phyloP scores from a whole-genome alignment of 2,797 vertebrate species.

The Podarcis siculus region DNA sequence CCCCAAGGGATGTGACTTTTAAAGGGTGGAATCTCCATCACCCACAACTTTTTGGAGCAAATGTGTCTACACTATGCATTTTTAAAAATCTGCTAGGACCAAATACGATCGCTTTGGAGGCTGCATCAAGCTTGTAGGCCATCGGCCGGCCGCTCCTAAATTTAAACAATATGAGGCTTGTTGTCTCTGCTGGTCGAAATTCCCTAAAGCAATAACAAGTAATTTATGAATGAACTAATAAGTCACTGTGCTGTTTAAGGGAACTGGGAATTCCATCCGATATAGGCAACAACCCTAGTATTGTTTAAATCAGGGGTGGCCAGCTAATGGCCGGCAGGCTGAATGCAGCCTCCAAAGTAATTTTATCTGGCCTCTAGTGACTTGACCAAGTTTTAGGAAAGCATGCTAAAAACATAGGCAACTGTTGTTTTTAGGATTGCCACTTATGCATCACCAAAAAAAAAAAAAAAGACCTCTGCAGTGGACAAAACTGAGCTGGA shows the following conservation, averaged over 20 bases:
- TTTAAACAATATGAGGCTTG: neutral
- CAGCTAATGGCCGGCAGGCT: neutral
- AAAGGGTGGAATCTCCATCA: neutral
- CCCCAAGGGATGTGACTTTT: neutral
- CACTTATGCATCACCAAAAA: too few relatives aligned
- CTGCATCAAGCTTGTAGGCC: neutral
- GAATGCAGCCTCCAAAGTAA: neutral
- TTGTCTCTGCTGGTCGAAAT: neutral
- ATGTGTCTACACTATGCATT: neutral
- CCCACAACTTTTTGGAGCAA: neutral
- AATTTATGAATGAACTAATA: neutral
- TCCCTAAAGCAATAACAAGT: neutral
- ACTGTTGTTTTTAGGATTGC: neutral
- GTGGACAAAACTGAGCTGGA: too few relatives aligned
- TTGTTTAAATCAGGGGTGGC: conserved; percentile 14
- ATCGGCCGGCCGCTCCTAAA: neutral
- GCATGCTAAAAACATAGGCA: neutral
- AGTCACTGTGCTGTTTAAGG: neutral
- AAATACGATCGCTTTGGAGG: neutral
- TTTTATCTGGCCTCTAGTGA: neutral
- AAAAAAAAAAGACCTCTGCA: too few relatives aligned
- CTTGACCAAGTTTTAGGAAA: neutral
- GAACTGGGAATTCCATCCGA: conserved; percentile 5
- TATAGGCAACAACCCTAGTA: neutral
- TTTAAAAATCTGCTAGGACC: neutral